phyloP scores from a whole-genome alignment of 2,113 vertebrate genomes.

The Stigmatopora argus region DNA sequence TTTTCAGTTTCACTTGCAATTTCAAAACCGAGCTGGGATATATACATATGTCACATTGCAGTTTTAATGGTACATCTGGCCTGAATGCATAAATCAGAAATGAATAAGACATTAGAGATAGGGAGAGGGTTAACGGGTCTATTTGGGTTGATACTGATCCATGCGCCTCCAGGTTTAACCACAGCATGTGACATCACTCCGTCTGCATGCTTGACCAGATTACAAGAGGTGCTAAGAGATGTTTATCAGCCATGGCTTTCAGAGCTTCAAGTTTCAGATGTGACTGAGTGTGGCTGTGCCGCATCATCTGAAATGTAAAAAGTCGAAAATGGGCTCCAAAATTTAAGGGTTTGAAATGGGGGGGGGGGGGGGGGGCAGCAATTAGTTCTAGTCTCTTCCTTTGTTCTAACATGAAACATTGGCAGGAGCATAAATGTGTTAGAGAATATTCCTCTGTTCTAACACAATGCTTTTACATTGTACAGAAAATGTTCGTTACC shows the following conservation, averaged over 20 bases:
- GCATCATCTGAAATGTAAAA: background rate
- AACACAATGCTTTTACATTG: too few relatives aligned
- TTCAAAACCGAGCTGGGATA: background rate
- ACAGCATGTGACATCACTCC: slow-evolving; percentile 53
- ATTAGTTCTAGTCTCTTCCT: background rate
- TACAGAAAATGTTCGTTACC: too few relatives aligned
- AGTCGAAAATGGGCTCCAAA: background rate
- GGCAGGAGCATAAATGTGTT: background rate
- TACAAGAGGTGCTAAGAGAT: slow-evolving; percentile 42
- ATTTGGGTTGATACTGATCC: slow-evolving; percentile 51
- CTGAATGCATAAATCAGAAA: background rate
- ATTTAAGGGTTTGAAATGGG: background rate
- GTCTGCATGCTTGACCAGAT: slow-evolving; percentile 50
- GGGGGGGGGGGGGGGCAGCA: background rate
- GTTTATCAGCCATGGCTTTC: slow-evolving; percentile 40
- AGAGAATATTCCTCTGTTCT: background rate
- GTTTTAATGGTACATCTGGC: background rate
- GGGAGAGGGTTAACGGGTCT: slow-evolving; percentile 27
- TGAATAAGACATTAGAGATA: background rate
- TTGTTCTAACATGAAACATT: background rate
- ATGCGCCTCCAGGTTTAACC: slow-evolving; percentile 41
- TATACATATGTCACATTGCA: background rate
- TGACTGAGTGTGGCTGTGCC: background rate
- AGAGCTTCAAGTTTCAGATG: slow-evolving; percentile 33
- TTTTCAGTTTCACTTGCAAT: background rate